These are phyloP conservation scores for Tetragnatha montana DNA, from an alignment of 2,888 invertebrate species.

Conservation along the genomic window DNA sequence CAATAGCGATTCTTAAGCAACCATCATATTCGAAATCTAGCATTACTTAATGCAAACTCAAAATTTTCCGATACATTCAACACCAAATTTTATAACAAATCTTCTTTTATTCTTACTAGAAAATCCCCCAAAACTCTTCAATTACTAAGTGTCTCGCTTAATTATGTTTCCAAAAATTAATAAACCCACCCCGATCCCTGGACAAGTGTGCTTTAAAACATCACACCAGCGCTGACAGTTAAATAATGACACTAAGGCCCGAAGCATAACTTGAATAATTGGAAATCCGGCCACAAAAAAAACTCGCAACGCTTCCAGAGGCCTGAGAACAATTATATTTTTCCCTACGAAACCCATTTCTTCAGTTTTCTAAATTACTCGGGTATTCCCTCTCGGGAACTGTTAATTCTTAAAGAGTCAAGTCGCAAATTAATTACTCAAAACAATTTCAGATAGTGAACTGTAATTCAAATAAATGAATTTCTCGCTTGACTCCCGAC, in stretches of 20 bases:
- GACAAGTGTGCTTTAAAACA: slow-evolving; percentile 26
- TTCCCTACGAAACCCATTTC: slow-evolving; percentile 12
- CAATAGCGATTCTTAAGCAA: no score
- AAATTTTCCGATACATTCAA: neutral
- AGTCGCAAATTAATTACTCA: slow-evolving; percentile 47
- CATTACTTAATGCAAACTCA: neutral
- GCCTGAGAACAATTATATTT: slow-evolving; percentile 26
- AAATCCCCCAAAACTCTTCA: neutral
- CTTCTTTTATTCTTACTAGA: neutral
- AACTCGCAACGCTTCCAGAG: neutral
- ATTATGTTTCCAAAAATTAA: slow-evolving; percentile 18
- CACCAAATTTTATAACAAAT: neutral
- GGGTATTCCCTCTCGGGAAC: slow-evolving; percentile 6
- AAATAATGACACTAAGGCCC: slow-evolving; percentile 21
- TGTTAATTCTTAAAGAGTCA: slow-evolving; percentile 46
- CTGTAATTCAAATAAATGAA: slow-evolving; percentile 50
- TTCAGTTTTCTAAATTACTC: slow-evolving; percentile 35
- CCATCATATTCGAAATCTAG: no score
- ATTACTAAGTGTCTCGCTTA: neutral
- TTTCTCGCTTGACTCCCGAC: slow-evolving; percentile 14
- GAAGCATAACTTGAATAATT: slow-evolving; percentile 29
- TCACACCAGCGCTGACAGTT: slow-evolving; percentile 28
- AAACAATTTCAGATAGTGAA: slow-evolving; percentile 48
- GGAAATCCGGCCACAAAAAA: slow-evolving; percentile 22
- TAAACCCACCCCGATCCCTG: neutral